These are phyloP conservation scores for Dryobota labecula DNA, from an alignment of 2,888 invertebrate species.

Conservation along the genomic window DNA sequence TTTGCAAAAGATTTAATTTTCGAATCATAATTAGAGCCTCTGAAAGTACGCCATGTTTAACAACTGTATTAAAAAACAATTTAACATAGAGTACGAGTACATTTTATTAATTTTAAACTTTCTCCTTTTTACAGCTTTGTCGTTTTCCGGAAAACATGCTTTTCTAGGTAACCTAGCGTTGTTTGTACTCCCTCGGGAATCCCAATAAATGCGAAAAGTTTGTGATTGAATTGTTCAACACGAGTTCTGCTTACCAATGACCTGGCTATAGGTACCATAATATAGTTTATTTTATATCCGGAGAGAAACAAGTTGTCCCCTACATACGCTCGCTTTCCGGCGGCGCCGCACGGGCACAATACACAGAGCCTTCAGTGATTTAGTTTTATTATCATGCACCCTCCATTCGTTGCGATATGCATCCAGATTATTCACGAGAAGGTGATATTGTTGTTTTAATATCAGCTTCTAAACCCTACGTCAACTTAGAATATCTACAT, in stretches of 20 bases:
- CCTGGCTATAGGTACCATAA: constrained; percentile 69
- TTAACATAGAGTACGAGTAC: background rate
- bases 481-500: constrained; percentile 34
- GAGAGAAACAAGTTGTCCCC: constrained; percentile 84
- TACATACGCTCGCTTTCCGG: constrained; percentile 88
- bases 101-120: background rate
- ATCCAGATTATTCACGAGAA: constrained; percentile 80
- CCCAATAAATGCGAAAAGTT: constrained; percentile 63
- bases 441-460: constrained; percentile 70
- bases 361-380: constrained; percentile 86
- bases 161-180: constrained; percentile 32
- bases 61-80: no score
- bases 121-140: constrained; percentile 1
- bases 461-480: constrained; percentile 16
- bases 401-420: constrained; percentile 77
- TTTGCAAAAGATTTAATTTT: no score
- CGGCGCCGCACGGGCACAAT: constrained; percentile 88
- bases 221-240: constrained; percentile 60
- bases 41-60: no score
- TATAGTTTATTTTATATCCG: constrained; percentile 87
- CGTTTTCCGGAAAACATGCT: constrained; percentile 14
- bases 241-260: constrained; percentile 67
- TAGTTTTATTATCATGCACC: constrained; percentile 90
- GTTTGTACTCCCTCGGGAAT: constrained; percentile 49
- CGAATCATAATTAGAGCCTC: no score